phyloP scores from a whole-genome alignment of 2,797 vertebrate species.

The Lepilemur ruficaudatus region DNA sequence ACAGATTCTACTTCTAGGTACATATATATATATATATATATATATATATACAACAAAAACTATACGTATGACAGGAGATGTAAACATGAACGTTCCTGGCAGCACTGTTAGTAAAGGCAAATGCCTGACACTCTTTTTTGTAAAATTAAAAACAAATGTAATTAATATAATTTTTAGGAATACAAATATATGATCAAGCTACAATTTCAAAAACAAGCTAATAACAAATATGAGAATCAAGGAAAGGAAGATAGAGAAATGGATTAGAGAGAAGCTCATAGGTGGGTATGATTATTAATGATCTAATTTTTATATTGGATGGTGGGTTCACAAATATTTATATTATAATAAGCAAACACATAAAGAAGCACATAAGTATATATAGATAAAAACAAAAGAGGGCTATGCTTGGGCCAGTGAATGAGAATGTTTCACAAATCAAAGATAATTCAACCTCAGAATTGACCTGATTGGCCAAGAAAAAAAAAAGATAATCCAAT shows the following conservation, averaged over 20 bases:
- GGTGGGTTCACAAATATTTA: conserved; percentile 19
- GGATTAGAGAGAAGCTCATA: background rate
- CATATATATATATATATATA: background rate
- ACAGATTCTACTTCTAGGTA: background rate
- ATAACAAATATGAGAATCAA: conserved; percentile 39
- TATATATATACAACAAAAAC: background rate
- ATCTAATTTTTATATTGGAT: background rate
- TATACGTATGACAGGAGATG: background rate
- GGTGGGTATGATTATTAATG: background rate
- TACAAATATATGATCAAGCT: background rate
- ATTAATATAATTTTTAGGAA: background rate
- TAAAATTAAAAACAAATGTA: conserved; percentile 33
- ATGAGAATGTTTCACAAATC: background rate
- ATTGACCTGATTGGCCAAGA: background rate
- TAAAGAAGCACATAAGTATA: background rate
- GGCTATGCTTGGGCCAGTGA: background rate
- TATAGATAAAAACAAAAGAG: conserved; percentile 8
- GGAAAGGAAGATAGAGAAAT: background rate
- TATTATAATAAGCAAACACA: background rate
- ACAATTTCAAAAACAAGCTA: background rate
- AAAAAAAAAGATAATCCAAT: background rate
- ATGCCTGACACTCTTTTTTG: background rate
- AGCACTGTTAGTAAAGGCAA: background rate
- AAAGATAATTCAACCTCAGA: background rate
- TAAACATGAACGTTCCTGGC: background rate